Evolutionary conservation across 2,888 invertebrate genomes (phyloP), one percentile per base, ranked within the genome.

Genomic region (Eilema griseolum): DNA sequence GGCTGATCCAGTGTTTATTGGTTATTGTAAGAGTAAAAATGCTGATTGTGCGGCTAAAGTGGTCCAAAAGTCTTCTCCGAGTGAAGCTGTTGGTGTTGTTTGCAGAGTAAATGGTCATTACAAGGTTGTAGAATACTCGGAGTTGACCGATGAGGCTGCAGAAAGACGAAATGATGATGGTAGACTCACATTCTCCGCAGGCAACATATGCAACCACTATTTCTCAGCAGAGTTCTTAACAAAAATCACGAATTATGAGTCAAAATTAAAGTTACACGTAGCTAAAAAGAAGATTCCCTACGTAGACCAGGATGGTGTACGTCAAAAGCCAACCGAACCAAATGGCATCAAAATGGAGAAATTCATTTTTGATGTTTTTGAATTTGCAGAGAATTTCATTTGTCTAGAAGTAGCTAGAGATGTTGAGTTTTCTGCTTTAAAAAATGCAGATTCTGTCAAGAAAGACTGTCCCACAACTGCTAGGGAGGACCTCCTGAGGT

Each of bases 331-430:
- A 0, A 96, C 96, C 0, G 96, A 96, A 74, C 97, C 98, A 0
- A 99, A 99, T 85, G 99, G 99, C 14, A 98, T 99, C 78, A 99
- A 99, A 95, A 97, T 99, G 93, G 99, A 99, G 88, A 99, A 99
- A 91, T 99, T 99, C 90, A 98, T 99, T 14, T 99, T 99, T 90
- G 99, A 99, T 91, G 99, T 99, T 0, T 99, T 99, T 88, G 98
- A 98, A 86, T 99, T 98, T 91, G 97, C 99, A 0, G 97, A 98
- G 78, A 97, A 97, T 83, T 98, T 99, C 86, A 98, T 98, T 16
- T 98, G 98, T 10, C 98, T 99, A 97, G 99, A 99, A 93, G 98
- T 98, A 0, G 96, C 97, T 0, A 96, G 99, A 62, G 97, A 98
- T 80, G 97, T 98, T 73, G 99, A 99, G 90, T 99, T 99, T 89